phyloP scores from a whole-genome alignment of 2,113 vertebrate genomes.

The Cottus gobio region DNA sequence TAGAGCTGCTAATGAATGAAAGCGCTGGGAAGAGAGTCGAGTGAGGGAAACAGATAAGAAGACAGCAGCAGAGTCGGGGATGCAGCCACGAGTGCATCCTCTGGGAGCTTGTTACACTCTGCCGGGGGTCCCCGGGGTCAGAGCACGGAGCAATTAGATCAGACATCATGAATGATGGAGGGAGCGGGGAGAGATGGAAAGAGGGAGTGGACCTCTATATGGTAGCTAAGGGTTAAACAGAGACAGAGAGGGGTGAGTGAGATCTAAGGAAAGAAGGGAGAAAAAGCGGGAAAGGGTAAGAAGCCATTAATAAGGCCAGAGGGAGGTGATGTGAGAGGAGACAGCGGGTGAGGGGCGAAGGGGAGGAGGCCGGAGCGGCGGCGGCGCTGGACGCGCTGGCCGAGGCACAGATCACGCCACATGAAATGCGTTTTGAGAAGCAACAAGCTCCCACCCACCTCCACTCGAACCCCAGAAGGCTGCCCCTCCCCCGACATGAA shows the following conservation, averaged over 20 bases:
- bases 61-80: conserved; percentile 67
- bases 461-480: conserved; percentile 36
- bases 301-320: conserved; percentile 10
- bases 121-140: conserved; percentile 80
- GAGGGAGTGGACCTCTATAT: conserved; percentile 48
- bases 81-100: conserved; percentile 74
- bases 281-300: conserved; percentile 16
- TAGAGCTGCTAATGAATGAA: conserved; percentile 83
- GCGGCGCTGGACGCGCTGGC: conserved; percentile 24
- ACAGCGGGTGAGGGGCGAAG: not conserved
- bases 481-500: conserved; percentile 56
- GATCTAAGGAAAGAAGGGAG: conserved; percentile 21
- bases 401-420: conserved; percentile 26
- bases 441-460: conserved; percentile 54
- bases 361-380: conserved; percentile 16
- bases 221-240: conserved; percentile 4
- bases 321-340: conserved; percentile 34
- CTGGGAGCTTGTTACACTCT: conserved; percentile 90
- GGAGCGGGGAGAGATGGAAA: conserved; percentile 48
- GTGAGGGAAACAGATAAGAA: conserved; percentile 85
- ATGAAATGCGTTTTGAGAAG: conserved; percentile 59
- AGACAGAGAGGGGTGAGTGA: conserved; percentile 19
- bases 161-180: conserved; percentile 80
- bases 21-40: conserved; percentile 52
- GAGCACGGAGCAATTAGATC: conserved; percentile 87